Base-by-base conservation (phyloP, 2,113 vertebrate species). In the Aldabrachelys gigantea region DNA sequence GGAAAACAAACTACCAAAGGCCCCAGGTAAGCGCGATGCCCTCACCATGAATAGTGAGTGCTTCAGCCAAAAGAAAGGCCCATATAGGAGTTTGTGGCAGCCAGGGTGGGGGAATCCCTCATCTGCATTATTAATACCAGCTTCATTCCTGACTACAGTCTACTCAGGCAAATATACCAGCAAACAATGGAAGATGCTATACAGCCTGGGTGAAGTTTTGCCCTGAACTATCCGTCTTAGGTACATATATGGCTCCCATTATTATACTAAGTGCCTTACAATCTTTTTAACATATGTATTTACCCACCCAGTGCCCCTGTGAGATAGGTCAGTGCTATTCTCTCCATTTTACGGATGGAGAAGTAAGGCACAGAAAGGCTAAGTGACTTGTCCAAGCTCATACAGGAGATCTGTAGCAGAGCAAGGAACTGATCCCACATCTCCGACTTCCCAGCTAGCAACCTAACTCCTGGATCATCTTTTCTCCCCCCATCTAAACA, bases 1-100 rank as follows among this genome's bases (percentile, higher is more conserved):
- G 88, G 97, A 97, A 4, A 13, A 3, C 89, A 96, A 88, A 84
- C 94, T 47, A 56, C 62, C 17, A 44, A 97, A 93, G 93, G 1
- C 52, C 24, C 24, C 65, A 95, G 92, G 95, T 96, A 91, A 82
- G 47, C 0, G 5, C n/a, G 3, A 10, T 49, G 76, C 8, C 75
- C 12, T 24, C 12, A 76, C 22, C 75, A 8, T 76, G 24, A 76
- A 47, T 44, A 47, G 24, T 24, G 47, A 44, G 10, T 76, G 75
- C 41, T 76, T 14, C 41, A 47, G 10, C 65, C 75, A 76, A 57
- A 72, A 72, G 24, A 53, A 31, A 69, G 44, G 5, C 10, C 41
- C 52, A 72, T 41, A 10, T 24, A 6, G 8, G 19, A 80, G 53
- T 49, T 16, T 38, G 10, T 4, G 44, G 53, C 35, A 49, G 13